Evolutionary conservation across 2,797 vertebrate genomes (phyloP).

Genomic region (Pitangus sulphuratus): DNA sequence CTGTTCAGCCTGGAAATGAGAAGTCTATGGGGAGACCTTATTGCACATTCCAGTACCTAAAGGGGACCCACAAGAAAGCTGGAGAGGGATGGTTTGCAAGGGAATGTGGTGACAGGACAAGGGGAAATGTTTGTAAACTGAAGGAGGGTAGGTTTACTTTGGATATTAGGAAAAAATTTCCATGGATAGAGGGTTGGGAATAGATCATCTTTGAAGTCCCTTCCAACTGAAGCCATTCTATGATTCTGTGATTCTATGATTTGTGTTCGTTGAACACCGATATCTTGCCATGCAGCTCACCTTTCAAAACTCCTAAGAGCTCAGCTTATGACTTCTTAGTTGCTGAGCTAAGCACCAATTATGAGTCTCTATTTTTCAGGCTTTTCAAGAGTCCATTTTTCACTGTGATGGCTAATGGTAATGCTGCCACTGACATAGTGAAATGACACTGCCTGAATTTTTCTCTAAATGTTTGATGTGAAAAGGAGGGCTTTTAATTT

Average conservation of each 20-base stretch:
- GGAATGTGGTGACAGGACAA: background rate
- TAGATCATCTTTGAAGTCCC: background rate
- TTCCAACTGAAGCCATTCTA: background rate
- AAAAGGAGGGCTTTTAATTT: background rate
- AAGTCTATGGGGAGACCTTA: background rate
- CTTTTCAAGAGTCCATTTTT: background rate
- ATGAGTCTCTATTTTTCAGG: background rate
- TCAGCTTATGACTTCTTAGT: background rate
- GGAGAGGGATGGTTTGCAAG: background rate
- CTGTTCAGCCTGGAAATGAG: rapidly evolving
- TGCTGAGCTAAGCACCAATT: background rate
- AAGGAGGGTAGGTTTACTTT: background rate
- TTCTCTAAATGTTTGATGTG: background rate
- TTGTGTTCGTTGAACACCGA: background rate
- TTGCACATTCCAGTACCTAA: background rate
- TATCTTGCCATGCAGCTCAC: background rate
- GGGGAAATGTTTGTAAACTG: background rate
- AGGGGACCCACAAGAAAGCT: background rate
- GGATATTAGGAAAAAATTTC: background rate
- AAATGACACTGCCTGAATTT: background rate
- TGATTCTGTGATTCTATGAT: background rate
- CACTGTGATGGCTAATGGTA: background rate
- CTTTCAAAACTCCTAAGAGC: background rate
- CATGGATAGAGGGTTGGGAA: background rate
- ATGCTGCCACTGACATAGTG: background rate